phyloP scores from a whole-genome alignment of 1,140 invertebrate genomes.

The Tachypleus tridentatus region DNA sequence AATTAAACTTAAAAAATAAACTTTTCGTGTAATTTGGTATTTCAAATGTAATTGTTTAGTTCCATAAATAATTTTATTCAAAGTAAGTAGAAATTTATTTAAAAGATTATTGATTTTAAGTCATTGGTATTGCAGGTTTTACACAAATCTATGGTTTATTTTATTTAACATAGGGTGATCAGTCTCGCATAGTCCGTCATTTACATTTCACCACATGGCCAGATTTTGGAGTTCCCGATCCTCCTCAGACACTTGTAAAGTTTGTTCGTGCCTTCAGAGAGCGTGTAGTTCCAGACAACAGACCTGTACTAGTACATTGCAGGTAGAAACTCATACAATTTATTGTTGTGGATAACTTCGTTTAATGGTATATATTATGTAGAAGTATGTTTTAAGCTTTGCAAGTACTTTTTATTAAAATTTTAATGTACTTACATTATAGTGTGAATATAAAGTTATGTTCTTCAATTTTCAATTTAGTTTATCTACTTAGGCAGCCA shows the following conservation, averaged over 20 bases:
- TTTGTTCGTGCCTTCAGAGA: conserved; percentile 87
- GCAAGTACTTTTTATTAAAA: too few species aligned
- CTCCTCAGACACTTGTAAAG: conserved; percentile 56
- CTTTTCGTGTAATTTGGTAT: too few species aligned
- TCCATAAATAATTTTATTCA: neutral
- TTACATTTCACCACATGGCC: conserved; percentile 97
- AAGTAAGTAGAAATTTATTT: neutral
- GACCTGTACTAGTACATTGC: conserved; percentile 90
- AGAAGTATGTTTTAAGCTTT: too few species aligned
- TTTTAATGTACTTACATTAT: too few species aligned
- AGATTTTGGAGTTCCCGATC: conserved; percentile 93
- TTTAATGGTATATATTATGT: neutral
- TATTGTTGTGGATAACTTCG: neutral
- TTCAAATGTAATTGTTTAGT: neutral
- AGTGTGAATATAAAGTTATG: too few species aligned
- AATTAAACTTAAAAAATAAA: too few species aligned
- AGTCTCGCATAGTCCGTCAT: conserved; percentile 71
- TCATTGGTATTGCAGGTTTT: neutral
- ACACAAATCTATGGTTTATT: conserved; percentile 6
- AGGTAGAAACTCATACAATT: conserved; percentile 35
- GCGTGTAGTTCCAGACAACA: conserved; percentile 66
- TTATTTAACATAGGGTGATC: conserved; percentile 50
- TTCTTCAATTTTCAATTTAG: too few species aligned
- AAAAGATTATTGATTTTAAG: neutral
- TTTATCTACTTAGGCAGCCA: too few species aligned